phyloP scores from a whole-genome alignment of 2,888 invertebrate species.

The Diarsia rubi region DNA sequence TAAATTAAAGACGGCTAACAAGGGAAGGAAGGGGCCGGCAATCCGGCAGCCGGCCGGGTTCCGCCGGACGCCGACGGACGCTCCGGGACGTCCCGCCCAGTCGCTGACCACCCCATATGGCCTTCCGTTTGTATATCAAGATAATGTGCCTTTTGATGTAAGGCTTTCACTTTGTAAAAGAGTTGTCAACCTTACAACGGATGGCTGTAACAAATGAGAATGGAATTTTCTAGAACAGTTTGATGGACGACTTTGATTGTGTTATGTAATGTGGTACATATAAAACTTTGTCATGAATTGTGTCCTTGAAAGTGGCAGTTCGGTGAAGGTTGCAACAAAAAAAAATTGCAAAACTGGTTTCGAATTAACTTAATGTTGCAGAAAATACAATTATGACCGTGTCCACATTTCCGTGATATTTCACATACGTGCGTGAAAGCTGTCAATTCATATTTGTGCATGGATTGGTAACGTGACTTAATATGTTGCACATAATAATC shows the following conservation, averaged over 20 bases:
- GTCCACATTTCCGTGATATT: not conserved
- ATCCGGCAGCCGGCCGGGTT: constrained; percentile 73
- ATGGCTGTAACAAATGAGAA: constrained; percentile 22
- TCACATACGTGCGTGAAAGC: constrained; percentile 1
- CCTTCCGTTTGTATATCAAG: constrained; percentile 66
- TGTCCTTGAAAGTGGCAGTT: not conserved
- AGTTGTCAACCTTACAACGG: constrained; percentile 59
- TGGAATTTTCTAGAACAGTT: constrained; percentile 4
- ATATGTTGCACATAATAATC: constrained; percentile 13
- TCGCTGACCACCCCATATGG: constrained; percentile 64
- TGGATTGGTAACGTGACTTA: not conserved
- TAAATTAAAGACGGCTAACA: constrained; percentile 69
- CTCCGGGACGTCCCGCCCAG: constrained; percentile 65
- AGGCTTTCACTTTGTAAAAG: constrained; percentile 51
- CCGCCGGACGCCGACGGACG: constrained; percentile 75
- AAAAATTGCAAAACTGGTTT: not conserved
- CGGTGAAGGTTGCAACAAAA: not conserved
- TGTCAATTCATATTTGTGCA: constrained; percentile 20
- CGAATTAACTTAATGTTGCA: not conserved
- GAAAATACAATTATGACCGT: constrained; percentile 7
- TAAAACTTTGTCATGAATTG: not conserved
- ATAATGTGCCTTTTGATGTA: constrained; percentile 65
- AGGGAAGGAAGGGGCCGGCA: constrained; percentile 76
- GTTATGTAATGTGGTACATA: not conserved
- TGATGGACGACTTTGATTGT: not conserved